Conservation (phyloP, 2,888 invertebrate species). For the Tenthredo scrophulariae region DNA sequence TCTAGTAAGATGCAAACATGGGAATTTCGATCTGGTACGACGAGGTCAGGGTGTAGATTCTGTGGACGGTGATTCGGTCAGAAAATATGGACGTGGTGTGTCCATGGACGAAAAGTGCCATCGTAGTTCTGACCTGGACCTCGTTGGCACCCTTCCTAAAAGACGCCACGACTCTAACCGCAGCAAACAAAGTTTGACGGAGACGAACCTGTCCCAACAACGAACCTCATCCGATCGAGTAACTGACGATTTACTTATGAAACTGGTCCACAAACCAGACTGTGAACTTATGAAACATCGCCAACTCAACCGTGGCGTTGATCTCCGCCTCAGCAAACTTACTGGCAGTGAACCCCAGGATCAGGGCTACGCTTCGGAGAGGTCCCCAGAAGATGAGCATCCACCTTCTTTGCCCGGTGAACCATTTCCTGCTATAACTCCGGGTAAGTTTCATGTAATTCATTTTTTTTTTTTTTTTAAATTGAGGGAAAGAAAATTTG, state of each 20-base stretch:
- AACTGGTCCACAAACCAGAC: slow-evolving; percentile 72
- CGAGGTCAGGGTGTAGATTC: slow-evolving; percentile 67
- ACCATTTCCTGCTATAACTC: slow-evolving; percentile 85
- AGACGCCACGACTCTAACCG: slow-evolving; percentile 60
- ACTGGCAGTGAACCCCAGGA: slow-evolving; percentile 78
- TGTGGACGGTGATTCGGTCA: slow-evolving; percentile 60
- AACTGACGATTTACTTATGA: slow-evolving; percentile 66
- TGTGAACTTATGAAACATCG: slow-evolving; percentile 72
- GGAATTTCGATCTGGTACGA: slow-evolving; percentile 69
- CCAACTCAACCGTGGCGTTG: slow-evolving; percentile 65
- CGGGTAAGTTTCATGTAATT: slow-evolving; percentile 80
- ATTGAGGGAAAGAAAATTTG: background rate
- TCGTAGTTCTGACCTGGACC: slow-evolving; percentile 69
- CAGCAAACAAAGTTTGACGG: slow-evolving; percentile 58
- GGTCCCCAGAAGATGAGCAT: slow-evolving; percentile 89
- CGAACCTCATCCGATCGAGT: slow-evolving; percentile 57
- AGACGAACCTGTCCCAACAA: slow-evolving; percentile 58
- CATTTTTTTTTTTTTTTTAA: background rate
- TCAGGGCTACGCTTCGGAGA: slow-evolving; percentile 88
- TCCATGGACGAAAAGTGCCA: slow-evolving; percentile 62
- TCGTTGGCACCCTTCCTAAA: slow-evolving; percentile 72
- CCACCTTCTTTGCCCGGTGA: slow-evolving; percentile 83
- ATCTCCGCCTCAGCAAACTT: slow-evolving; percentile 71
- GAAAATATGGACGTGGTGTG: slow-evolving; percentile 65
- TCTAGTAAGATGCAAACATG: slow-evolving; percentile 71